These are phyloP conservation scores for Heterotilapia buettikoferi DNA, from an alignment of 2,113 vertebrate genomes.

Conservation along the genomic window DNA sequence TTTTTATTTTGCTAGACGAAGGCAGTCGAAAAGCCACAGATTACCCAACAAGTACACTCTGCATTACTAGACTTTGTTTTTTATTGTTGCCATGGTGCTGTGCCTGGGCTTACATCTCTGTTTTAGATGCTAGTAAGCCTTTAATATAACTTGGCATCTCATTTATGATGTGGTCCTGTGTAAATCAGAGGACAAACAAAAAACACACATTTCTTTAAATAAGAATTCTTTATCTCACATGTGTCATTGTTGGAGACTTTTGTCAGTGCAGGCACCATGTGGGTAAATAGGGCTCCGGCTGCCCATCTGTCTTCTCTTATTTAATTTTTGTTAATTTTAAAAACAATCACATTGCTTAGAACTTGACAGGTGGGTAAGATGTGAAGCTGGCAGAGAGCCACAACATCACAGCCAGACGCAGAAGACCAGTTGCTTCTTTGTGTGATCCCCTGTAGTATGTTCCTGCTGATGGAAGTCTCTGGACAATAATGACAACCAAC, in stretches of 20 bases:
- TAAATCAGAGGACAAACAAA: neutral
- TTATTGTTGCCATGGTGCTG: neutral
- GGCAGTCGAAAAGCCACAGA: neutral
- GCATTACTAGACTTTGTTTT: neutral
- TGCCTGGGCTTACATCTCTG: neutral
- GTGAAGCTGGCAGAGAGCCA: neutral
- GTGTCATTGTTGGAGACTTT: neutral
- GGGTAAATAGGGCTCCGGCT: constrained; percentile 1
- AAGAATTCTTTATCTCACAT: neutral
- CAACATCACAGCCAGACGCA: neutral
- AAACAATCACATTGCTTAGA: neutral
- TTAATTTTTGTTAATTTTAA: constrained; percentile 6
- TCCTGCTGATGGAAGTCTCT: neutral
- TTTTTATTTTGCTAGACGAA: neutral
- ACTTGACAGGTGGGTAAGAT: constrained; percentile 29
- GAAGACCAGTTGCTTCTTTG: neutral
- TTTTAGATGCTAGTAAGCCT: neutral
- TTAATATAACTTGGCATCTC: neutral
- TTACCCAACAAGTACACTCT: neutral
- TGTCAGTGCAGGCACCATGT: constrained; percentile 13
- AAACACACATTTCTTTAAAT: neutral
- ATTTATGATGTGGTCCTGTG: neutral
- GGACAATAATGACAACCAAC: neutral
- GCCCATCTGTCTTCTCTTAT: constrained; percentile 24
- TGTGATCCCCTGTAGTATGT: neutral